phyloP scores from a whole-genome alignment of 1,140 invertebrate genomes.

The Drosophila bipectinata region DNA sequence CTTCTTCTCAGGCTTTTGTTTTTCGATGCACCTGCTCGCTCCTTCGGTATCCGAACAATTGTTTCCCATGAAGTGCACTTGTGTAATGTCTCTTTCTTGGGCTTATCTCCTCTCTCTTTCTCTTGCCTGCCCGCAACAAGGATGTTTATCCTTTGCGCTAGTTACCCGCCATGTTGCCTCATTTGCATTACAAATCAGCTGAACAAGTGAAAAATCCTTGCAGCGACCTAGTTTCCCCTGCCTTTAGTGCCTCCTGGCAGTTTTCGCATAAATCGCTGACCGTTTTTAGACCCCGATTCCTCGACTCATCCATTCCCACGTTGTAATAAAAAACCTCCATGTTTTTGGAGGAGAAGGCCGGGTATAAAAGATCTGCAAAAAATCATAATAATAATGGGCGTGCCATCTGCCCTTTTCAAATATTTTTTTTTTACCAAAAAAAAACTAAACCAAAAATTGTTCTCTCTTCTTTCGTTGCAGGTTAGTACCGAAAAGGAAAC shows the following conservation, averaged over 20 bases:
- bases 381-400: constrained; percentile 19
- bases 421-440: constrained; percentile 22
- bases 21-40: constrained; percentile 31
- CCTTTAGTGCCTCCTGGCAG: constrained; percentile 47
- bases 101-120: constrained; percentile 3
- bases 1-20: constrained; percentile 39
- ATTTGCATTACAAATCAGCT: constrained; percentile 80
- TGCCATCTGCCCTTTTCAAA: constrained; percentile 61
- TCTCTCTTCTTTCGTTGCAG: constrained; percentile 56
- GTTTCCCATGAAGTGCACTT: constrained; percentile 53
- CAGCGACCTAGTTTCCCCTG: constrained; percentile 62
- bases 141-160: constrained; percentile 65
- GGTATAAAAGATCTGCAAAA: neutral
- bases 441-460: constrained; percentile 43
- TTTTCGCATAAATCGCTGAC: constrained; percentile 68
- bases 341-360: neutral
- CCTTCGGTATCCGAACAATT: constrained; percentile 25
- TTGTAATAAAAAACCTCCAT: constrained; percentile 63
- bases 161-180: constrained; percentile 60
- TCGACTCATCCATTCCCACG: constrained; percentile 56
- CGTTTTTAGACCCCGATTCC: constrained; percentile 33
- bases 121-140: constrained; percentile 4
- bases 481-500: constrained; percentile 58
- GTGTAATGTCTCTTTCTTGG: constrained; percentile 9
- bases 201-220: constrained; percentile 68